Conservation (phyloP, 1,140 invertebrate genomes). For the Amyelois transitella region DNA sequence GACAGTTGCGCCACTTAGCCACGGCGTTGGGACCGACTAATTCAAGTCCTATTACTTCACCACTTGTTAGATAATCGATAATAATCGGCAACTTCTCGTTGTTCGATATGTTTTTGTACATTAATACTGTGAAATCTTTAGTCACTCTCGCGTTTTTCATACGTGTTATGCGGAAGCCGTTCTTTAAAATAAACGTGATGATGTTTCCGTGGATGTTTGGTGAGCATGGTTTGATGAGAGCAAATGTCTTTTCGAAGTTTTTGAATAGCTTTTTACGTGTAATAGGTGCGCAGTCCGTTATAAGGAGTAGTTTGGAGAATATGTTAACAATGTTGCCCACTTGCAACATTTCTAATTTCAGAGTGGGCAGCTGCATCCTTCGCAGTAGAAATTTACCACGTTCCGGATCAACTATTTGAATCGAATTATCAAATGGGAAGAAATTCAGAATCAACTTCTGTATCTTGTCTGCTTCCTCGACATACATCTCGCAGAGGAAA, state of each 20-base stretch:
- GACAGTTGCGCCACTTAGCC: constrained; percentile 76
- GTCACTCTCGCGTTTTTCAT: constrained; percentile 62
- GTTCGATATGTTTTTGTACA: constrained; percentile 44
- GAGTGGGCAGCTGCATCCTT: constrained; percentile 44
- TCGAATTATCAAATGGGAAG: constrained; percentile 61
- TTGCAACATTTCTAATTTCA: constrained; percentile 54
- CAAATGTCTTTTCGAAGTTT: constrained; percentile 60
- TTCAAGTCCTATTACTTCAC: constrained; percentile 84
- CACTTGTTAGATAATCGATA: constrained; percentile 81
- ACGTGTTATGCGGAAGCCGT: constrained; percentile 59
- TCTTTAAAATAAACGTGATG: constrained; percentile 59
- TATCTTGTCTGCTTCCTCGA: constrained; percentile 48
- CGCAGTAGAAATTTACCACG: constrained; percentile 46
- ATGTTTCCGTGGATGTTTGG: constrained; percentile 57
- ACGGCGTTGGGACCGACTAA: constrained; percentile 82
- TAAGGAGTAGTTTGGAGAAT: constrained; percentile 54
- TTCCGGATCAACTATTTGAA: constrained; percentile 52
- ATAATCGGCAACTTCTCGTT: constrained; percentile 58
- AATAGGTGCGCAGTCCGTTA: constrained; percentile 52
- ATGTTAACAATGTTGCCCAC: constrained; percentile 61
- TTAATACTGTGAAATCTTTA: constrained; percentile 55
- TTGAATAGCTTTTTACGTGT: constrained; percentile 48
- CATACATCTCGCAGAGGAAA: constrained; percentile 64
- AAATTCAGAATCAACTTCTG: constrained; percentile 48
- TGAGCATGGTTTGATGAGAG: constrained; percentile 54